These are phyloP conservation scores for Pitta sordida DNA, from an alignment of 2,113 vertebrate species.

Conservation along the genomic window DNA sequence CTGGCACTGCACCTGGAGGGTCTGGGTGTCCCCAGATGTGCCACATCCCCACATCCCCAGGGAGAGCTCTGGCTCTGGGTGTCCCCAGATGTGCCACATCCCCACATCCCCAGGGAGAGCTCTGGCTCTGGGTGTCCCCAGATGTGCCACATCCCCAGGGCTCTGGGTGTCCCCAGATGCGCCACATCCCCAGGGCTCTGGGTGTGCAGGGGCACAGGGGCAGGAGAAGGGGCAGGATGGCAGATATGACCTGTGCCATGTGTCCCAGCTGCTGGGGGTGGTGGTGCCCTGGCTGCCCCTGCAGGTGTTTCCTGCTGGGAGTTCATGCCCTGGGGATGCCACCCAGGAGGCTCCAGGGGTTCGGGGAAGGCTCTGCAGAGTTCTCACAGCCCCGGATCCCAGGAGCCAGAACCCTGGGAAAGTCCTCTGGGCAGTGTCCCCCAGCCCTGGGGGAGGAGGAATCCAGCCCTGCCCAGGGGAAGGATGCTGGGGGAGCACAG, in stretches of 20 bases:
- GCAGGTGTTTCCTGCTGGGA: background rate
- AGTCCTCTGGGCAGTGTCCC: background rate
- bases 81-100: background rate
- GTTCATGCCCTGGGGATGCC: background rate
- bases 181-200: too few species aligned
- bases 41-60: background rate
- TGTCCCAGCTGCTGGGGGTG: background rate
- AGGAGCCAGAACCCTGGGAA: background rate
- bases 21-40: background rate
- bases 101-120: too few species aligned
- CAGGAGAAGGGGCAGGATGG: background rate
- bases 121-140: background rate
- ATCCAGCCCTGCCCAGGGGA: background rate
- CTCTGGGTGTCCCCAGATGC: background rate
- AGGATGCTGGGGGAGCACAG: background rate
- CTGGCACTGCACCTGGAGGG: accelerated
- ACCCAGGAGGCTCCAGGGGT: background rate
- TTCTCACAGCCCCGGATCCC: too few species aligned
- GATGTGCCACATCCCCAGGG: background rate
- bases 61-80: too few species aligned
- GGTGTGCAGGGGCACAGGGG: too few species aligned
- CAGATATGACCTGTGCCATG: background rate
- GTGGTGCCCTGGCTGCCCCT: background rate
- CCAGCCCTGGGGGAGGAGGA: too few species aligned
- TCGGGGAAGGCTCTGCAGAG: too few species aligned